Percentiles rank a stretch among this genome's conserved stretches.
These are phyloP conservation scores for Pseudomyrmex concolor DNA, from an alignment of 1,140 invertebrate species.

Conservation along the genomic window DNA sequence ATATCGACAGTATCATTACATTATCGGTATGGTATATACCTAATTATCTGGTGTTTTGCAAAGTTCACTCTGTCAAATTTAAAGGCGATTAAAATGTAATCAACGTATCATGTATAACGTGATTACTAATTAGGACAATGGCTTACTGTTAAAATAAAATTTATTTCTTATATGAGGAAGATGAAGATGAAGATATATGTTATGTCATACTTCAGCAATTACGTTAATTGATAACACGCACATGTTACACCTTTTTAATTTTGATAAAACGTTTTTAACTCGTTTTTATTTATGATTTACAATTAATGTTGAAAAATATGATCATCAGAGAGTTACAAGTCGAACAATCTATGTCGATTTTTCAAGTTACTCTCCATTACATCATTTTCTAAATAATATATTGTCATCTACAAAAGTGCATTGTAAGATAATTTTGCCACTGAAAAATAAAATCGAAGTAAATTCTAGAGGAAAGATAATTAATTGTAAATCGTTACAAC, in stretches of 20 bases:
- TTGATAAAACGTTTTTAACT: background rate
- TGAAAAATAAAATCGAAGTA: background rate
- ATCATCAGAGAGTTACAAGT: background rate
- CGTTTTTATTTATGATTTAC: conserved; percentile 4
- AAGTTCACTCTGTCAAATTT: too few species aligned
- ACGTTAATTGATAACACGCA: conserved; percentile 7
- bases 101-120: too few species aligned
- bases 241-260: background rate
- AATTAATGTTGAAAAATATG: background rate
- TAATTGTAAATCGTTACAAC: background rate
- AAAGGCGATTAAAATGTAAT: too few species aligned
- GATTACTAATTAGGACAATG: too few species aligned
- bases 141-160: too few species aligned
- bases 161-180: background rate
- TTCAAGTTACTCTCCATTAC: background rate
- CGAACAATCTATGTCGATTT: conserved; percentile 34
- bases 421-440: background rate
- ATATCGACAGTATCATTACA: too few species aligned
- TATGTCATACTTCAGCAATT: conserved; percentile 15
- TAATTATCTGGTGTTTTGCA: too few species aligned
- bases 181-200: background rate
- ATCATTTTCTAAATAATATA: background rate
- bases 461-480: too few species aligned
- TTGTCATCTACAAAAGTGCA: background rate
- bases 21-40: too few species aligned